phyloP scores from a whole-genome alignment of 2,888 invertebrate species.

The Leptarthrus brevirostris region DNA sequence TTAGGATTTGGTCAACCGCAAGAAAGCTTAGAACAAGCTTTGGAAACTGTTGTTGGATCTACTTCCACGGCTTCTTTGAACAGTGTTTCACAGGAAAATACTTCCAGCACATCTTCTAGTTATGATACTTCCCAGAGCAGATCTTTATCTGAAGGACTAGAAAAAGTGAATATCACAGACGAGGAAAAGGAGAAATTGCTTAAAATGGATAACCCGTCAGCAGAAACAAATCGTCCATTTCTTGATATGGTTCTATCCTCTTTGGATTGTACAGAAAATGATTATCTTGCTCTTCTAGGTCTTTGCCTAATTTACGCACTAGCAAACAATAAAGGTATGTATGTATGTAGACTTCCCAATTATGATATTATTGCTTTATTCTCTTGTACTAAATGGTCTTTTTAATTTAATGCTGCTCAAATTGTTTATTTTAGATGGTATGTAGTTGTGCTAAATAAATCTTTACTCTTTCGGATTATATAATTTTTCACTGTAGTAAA shows the following conservation, averaged over 20 bases:
- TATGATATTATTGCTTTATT: not conserved
- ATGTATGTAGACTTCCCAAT: not conserved
- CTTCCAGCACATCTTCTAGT: constrained; percentile 54
- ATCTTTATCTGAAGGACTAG: constrained; percentile 56
- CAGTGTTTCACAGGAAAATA: constrained; percentile 36
- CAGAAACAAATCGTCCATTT: constrained; percentile 71
- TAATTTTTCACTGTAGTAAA: too few relatives aligned
- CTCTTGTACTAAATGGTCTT: constrained; percentile 11
- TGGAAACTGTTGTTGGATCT: constrained; percentile 69
- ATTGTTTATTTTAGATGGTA: constrained; percentile 28
- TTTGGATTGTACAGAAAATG: constrained; percentile 90
- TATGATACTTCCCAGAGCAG: constrained; percentile 15
- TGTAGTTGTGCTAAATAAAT: constrained; percentile 30
- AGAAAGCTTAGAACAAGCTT: constrained; percentile 80
- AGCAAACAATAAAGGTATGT: constrained; percentile 70
- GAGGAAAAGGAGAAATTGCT: constrained; percentile 85
- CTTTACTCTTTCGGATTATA: not conserved
- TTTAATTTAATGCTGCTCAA: constrained; percentile 35
- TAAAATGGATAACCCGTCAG: constrained; percentile 57
- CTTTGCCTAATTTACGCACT: constrained; percentile 93
- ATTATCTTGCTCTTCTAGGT: constrained; percentile 92
- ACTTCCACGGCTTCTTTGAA: constrained; percentile 53
- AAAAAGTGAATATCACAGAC: constrained; percentile 84
- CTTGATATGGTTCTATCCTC: constrained; percentile 89
- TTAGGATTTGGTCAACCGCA: constrained; percentile 78